These are phyloP conservation scores for Thrips palmi DNA, from an alignment of 1,140 invertebrate genomes.

Conservation along the genomic window DNA sequence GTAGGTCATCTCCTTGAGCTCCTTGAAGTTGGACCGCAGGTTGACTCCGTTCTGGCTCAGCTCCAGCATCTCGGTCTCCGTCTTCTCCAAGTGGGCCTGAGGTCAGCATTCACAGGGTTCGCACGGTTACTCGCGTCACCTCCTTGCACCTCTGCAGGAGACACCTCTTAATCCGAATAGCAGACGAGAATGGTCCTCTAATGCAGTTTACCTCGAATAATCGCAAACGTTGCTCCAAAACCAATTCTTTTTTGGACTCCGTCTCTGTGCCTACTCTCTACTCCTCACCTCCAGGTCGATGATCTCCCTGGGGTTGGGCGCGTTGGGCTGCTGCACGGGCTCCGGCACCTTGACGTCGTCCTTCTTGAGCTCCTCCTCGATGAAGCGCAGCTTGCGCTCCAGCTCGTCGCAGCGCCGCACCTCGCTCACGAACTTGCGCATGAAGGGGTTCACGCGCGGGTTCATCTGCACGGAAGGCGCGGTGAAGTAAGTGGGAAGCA, in stretches of 20 bases:
- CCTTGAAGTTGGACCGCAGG: constrained; percentile 82
- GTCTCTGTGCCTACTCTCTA: no score
- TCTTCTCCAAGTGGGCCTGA: constrained; percentile 73
- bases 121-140: no score
- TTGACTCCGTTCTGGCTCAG: constrained; percentile 86
- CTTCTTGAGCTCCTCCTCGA: constrained; percentile 90
- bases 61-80: constrained; percentile 81
- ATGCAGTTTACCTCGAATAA: no score
- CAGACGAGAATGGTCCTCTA: no score
- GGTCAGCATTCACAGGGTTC: constrained; percentile 35
- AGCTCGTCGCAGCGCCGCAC: constrained; percentile 85
- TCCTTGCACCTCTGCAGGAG: constrained; percentile 38
- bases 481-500: no score
- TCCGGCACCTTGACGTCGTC: constrained; percentile 57
- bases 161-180: no score
- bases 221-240: no score
- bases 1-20: constrained; percentile 81
- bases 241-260: no score
- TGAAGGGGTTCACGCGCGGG: constrained; percentile 65
- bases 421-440: constrained; percentile 81
- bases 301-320: constrained; percentile 90
- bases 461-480: constrained; percentile 69
- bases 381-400: constrained; percentile 81
- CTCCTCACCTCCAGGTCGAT: constrained; percentile 68
- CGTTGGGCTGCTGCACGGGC: constrained; percentile 68